Evolutionary conservation across 2,888 invertebrate genomes (phyloP), one percentile per base, ranked within the genome.

Genomic region (Diachrysia chrysitis): DNA sequence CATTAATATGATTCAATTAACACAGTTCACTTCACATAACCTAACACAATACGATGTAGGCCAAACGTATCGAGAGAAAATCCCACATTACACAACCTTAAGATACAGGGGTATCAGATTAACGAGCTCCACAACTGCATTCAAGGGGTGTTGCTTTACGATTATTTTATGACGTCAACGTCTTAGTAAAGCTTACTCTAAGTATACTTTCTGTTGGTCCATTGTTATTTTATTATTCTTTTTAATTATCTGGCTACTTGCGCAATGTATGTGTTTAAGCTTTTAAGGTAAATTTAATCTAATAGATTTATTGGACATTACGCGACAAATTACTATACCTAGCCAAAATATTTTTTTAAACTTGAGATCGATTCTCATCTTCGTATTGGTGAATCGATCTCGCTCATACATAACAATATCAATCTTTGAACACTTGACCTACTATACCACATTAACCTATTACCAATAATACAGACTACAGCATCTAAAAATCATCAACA

Each of bases 121-220:
- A 61, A 66, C 63, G 48, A 29, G 4, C 63, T 19, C 46, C 37
- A 63, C 64, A 58, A 67, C 23, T 76, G 69, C 78, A 76, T 63
- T 59, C 16, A 29, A 66, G 63, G 62, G 55, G 60, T 71, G 69
- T 63, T 63, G 37, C 63, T 76, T 76, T 72, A 78, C 76, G 72
- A 65, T 72, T 73, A 72, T 76, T 79, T 78, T 76, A 76, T 42
- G 78, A 65, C 51, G 59, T 12, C 23, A 68, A n/a, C 51, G 51
- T 60, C 55, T 53, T 51, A 1, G 55, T 37, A 29, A 66, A 58
- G 37, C 56, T 63, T 58, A 61, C 42, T 35, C 46, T 9, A 48
- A 17, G 60, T 32, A 12, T 17, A 48, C 25, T 48, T 62, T 46
- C 21, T 23, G 37, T n/a, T 56, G 19, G 35, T 29, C 46, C 37